A percentile compares a stretch with the other conserved stretches of the same genome.
Evolutionary conservation across 2,888 invertebrate species (phyloP).

Genomic region (Phoenoteleia sp.): DNA sequence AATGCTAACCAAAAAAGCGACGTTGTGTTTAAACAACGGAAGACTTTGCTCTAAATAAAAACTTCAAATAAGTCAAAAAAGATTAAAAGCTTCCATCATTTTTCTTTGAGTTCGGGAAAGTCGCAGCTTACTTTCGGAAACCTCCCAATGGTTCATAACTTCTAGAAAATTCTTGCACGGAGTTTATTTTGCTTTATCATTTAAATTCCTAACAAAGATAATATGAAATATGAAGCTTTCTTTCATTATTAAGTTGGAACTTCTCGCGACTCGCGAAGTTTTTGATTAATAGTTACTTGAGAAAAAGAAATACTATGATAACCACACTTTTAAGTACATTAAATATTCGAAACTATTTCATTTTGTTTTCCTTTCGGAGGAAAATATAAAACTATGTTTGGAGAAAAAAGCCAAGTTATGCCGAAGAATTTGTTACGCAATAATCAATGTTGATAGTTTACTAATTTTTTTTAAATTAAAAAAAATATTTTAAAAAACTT

Average conservation of each 20-base stretch:
- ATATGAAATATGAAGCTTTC: slow-evolving; percentile 3
- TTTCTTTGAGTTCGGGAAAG: background rate
- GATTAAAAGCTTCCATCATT: background rate
- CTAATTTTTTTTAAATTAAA: too few relatives aligned
- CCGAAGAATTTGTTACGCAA: too few relatives aligned
- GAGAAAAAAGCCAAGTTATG: too few relatives aligned
- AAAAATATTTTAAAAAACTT: too few relatives aligned
- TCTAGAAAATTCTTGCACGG: background rate
- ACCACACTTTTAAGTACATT: too few relatives aligned
- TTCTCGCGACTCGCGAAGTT: background rate
- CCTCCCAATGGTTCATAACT: background rate
- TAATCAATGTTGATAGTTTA: too few relatives aligned
- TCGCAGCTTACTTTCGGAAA: background rate
- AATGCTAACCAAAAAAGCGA: background rate
- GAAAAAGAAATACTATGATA: too few relatives aligned
- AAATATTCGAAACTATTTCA: too few relatives aligned
- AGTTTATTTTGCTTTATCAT: background rate
- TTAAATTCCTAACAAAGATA: background rate
- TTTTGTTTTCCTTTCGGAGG: too few relatives aligned
- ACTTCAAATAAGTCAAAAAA: background rate
- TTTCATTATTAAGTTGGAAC: slow-evolving; percentile 1
- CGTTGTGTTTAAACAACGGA: background rate
- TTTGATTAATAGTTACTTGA: background rate
- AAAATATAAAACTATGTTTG: too few relatives aligned
- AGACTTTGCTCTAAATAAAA: background rate